Conservation (phyloP, 2,888 invertebrate genomes). For the Cosmorhoe ocellata region DNA sequence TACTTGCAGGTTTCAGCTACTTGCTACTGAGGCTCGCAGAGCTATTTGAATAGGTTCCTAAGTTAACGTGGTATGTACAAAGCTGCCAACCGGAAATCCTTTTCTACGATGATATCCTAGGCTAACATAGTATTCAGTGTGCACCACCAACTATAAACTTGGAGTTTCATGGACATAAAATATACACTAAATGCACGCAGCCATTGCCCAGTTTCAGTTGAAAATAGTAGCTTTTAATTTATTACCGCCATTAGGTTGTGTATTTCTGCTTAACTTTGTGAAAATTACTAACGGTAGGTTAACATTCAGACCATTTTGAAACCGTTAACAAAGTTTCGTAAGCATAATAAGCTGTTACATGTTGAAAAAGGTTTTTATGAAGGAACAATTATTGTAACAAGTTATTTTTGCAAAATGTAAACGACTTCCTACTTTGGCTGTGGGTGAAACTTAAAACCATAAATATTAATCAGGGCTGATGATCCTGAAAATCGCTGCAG, state of each 20-base stretch:
- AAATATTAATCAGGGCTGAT: too few relatives aligned
- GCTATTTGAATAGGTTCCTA: background rate
- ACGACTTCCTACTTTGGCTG: too few relatives aligned
- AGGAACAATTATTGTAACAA: too few relatives aligned
- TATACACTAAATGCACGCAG: slow-evolving; percentile 15
- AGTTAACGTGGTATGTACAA: background rate
- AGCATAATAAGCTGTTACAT: background rate
- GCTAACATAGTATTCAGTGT: slow-evolving; percentile 3
- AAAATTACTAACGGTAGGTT: slow-evolving; percentile 11
- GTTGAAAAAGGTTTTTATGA: background rate
- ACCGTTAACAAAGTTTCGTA: slow-evolving; percentile 4
- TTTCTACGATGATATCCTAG: background rate
- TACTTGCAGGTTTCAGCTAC: too few relatives aligned
- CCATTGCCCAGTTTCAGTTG: slow-evolving; percentile 15
- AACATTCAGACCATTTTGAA: slow-evolving; percentile 4
- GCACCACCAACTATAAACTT: slow-evolving; percentile 11
- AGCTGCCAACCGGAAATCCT: background rate
- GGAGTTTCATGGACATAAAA: slow-evolving; percentile 13
- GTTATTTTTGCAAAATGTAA: too few relatives aligned
- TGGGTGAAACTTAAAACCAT: too few relatives aligned
- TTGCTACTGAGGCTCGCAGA: too few relatives aligned
- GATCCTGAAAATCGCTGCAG: too few relatives aligned
- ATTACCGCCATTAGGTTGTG: slow-evolving; percentile 12
- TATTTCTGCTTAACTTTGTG: slow-evolving; percentile 20
- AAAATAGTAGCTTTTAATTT: slow-evolving; percentile 23